Percentiles rank a stretch among this genome's conserved stretches.
Conservation (phyloP, 2,888 invertebrate genomes). For the Synergus umbraculus region DNA sequence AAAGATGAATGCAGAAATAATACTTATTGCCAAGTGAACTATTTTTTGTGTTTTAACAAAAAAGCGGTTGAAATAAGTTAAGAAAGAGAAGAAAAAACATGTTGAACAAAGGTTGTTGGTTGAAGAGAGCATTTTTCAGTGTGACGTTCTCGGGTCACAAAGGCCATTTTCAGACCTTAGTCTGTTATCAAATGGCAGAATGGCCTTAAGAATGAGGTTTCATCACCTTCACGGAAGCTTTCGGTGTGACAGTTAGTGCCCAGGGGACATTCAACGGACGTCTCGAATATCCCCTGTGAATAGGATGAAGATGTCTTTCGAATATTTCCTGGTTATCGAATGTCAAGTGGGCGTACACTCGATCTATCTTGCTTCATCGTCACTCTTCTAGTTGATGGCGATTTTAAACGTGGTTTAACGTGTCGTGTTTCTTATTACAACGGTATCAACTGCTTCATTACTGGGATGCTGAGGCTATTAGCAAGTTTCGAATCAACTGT, state of each 20-base stretch:
- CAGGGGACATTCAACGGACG: slow-evolving; percentile 11
- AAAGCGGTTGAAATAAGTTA: background rate
- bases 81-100: background rate
- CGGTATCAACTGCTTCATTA: slow-evolving; percentile 20
- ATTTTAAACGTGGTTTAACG: slow-evolving; percentile 14
- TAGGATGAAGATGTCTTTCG: slow-evolving; percentile 19
- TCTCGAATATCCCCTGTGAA: slow-evolving; percentile 23
- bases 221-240: slow-evolving; percentile 16
- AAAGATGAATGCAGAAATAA: background rate
- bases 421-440: slow-evolving; percentile 33
- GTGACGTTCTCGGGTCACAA: slow-evolving; percentile 25
- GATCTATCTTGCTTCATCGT: slow-evolving; percentile 32
- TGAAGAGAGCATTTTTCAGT: slow-evolving; percentile 29
- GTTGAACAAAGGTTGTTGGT: background rate
- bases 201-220: slow-evolving; percentile 5
- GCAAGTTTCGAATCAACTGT: background rate
- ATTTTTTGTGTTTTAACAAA: background rate
- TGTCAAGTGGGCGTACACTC: slow-evolving; percentile 1
- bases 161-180: slow-evolving; percentile 10
- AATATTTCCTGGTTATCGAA: slow-evolving; percentile 37
- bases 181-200: slow-evolving; percentile 3
- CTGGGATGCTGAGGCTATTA: background rate
- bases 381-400: slow-evolving; percentile 18
- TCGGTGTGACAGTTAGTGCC: slow-evolving; percentile 8
- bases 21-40: background rate